Conservation (phyloP, 2,888 invertebrate species). For the Octonoba sinensis region DNA sequence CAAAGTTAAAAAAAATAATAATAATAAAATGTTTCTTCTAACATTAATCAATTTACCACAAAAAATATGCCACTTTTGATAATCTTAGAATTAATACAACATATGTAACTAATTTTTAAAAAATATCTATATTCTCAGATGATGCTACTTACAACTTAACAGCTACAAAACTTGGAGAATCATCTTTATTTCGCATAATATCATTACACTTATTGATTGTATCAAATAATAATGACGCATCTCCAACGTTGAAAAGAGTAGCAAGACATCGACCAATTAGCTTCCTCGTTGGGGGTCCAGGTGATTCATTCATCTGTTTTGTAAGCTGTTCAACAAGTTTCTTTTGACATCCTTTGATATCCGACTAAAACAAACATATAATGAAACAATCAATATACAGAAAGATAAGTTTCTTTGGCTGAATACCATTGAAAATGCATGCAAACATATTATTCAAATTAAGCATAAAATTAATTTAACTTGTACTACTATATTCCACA, state of each 20-base stretch:
- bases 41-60: too few species aligned
- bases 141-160: slow-evolving; percentile 85
- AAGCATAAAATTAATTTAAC: too few species aligned
- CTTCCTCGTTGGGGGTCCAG: slow-evolving; percentile 93
- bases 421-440: too few species aligned
- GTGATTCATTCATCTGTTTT: slow-evolving; percentile 81
- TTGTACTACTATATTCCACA: too few species aligned
- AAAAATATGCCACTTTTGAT: too few species aligned
- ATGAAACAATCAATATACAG: neutral
- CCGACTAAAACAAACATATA: slow-evolving; percentile 79
- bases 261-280: slow-evolving; percentile 92
- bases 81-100: too few species aligned
- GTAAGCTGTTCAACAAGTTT: slow-evolving; percentile 94
- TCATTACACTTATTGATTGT: slow-evolving; percentile 99
- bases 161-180: slow-evolving; percentile 94
- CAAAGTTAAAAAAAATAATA: too few species aligned
- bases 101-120: too few species aligned
- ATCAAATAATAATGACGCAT: slow-evolving; percentile 95
- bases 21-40: too few species aligned
- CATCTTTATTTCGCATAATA: slow-evolving; percentile 95
- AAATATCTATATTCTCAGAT: too few species aligned
- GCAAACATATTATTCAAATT: too few species aligned
- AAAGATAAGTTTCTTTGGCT: too few species aligned
- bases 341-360: slow-evolving; percentile 96
- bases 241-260: slow-evolving; percentile 95